Conservation (phyloP, 2,797 vertebrate species). For the Garrulus glandarius region DNA sequence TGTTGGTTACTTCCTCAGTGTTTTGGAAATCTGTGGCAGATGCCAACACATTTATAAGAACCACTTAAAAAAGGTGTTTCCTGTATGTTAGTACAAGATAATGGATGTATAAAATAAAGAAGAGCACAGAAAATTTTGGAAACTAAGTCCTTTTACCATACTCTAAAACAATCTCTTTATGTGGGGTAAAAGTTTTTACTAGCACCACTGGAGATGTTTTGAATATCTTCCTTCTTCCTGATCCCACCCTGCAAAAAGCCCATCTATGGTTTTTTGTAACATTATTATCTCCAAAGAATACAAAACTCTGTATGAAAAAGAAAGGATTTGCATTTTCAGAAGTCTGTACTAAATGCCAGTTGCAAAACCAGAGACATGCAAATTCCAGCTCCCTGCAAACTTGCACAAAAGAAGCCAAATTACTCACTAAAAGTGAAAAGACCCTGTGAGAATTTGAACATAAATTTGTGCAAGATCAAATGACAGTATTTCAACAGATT, state of each 20-base stretch:
- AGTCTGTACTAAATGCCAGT: not conserved
- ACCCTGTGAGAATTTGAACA: not conserved
- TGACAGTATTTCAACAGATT: not conserved
- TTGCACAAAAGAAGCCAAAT: not conserved
- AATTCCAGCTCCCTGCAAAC: not conserved
- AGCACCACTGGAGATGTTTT: not conserved
- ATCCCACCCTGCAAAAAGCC: rapidly evolving
- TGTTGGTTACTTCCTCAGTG: not conserved
- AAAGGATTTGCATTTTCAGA: not conserved
- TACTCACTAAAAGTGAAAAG: not conserved
- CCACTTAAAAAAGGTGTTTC: rapidly evolving
- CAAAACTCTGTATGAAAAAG: not conserved
- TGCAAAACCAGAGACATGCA: not conserved
- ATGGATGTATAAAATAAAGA: not conserved
- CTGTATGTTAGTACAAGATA: not conserved
- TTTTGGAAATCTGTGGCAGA: not conserved
- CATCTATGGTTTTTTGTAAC: not conserved
- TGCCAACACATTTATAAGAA: not conserved
- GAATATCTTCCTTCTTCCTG: not conserved
- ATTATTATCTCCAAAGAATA: not conserved
- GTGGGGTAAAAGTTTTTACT: not conserved
- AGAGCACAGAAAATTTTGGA: not conserved
- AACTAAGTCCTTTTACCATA: not conserved
- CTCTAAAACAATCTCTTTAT: not conserved
- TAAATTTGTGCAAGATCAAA: not conserved